These are phyloP conservation scores for Paratilapia polleni DNA, from an alignment of 2,113 vertebrate species.

Conservation along the genomic window DNA sequence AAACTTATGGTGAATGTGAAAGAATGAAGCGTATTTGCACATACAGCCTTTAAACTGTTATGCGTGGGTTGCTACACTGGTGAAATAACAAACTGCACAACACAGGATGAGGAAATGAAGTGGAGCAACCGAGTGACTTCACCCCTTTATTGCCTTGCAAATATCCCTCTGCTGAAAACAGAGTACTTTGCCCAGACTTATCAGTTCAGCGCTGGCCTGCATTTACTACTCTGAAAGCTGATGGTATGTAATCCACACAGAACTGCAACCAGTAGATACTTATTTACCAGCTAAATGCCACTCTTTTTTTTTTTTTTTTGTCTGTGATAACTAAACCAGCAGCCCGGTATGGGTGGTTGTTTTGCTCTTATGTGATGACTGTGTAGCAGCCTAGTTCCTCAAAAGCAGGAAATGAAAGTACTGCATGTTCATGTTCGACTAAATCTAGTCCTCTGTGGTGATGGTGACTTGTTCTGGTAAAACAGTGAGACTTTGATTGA, in stretches of 20 bases:
- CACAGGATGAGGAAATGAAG: conserved; percentile 70
- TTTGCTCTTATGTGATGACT: background rate
- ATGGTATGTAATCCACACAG: conserved; percentile 56
- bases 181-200: conserved; percentile 75
- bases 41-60: background rate
- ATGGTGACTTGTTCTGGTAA: conserved; percentile 15
- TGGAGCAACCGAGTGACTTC: conserved; percentile 50
- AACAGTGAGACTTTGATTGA: conserved; percentile 51
- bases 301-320: background rate
- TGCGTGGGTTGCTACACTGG: background rate
- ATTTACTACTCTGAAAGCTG: conserved; percentile 54
- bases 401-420: conserved; percentile 43
- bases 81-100: conserved; percentile 26
- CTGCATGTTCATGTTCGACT: background rate
- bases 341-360: background rate
- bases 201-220: conserved; percentile 62
- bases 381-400: background rate
- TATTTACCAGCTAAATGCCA: background rate
- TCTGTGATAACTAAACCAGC: background rate
- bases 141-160: conserved; percentile 71
- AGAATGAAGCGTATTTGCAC: background rate
- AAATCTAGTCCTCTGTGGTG: background rate
- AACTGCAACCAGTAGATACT: background rate
- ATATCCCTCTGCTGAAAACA: conserved; percentile 50
- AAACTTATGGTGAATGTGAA: background rate